Conservation (phyloP, 2,888 invertebrate genomes). For the Perdita meconis region DNA sequence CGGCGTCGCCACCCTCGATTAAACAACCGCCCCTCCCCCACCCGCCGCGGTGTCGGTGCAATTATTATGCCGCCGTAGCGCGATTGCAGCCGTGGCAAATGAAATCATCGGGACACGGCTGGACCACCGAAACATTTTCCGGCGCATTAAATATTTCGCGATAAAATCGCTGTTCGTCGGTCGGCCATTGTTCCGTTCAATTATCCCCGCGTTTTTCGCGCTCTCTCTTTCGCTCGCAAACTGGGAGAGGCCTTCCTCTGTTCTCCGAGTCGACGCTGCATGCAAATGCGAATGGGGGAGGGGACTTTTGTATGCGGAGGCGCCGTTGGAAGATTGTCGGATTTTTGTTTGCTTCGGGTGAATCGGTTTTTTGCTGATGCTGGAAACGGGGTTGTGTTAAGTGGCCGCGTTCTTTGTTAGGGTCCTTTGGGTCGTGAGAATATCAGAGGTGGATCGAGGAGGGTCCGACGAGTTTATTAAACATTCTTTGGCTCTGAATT, state of each 20-base stretch:
- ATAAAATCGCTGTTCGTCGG: conserved; percentile 8
- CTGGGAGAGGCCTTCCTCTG: not conserved
- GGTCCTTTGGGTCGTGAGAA: too few relatives aligned
- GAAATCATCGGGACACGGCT: conserved; percentile 19
- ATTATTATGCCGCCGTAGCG: conserved; percentile 41
- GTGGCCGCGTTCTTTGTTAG: too few relatives aligned
- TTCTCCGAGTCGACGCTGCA: not conserved
- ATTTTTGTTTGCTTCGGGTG: not conserved
- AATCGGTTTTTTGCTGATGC: too few relatives aligned
- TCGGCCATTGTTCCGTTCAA: conserved; percentile 23
- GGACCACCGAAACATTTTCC: conserved; percentile 27
- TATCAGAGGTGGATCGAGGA: too few relatives aligned
- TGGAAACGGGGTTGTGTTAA: too few relatives aligned
- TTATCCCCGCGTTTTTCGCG: conserved; percentile 6
- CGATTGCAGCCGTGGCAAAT: conserved; percentile 51
- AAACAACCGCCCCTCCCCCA: conserved; percentile 17
- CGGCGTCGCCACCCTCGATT: conserved; percentile 38
- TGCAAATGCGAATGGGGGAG: not conserved
- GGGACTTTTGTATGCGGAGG: not conserved
- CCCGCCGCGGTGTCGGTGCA: not conserved
- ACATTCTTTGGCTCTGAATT: too few relatives aligned
- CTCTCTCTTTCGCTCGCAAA: not conserved
- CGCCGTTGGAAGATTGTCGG: not conserved
- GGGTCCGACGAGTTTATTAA: not conserved
- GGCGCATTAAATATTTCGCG: conserved; percentile 36